Evolutionary conservation across 1,140 invertebrate genomes (phyloP), one percentile per base, ranked within the genome.

Genomic region (Neoseiulus cucumeris): DNA sequence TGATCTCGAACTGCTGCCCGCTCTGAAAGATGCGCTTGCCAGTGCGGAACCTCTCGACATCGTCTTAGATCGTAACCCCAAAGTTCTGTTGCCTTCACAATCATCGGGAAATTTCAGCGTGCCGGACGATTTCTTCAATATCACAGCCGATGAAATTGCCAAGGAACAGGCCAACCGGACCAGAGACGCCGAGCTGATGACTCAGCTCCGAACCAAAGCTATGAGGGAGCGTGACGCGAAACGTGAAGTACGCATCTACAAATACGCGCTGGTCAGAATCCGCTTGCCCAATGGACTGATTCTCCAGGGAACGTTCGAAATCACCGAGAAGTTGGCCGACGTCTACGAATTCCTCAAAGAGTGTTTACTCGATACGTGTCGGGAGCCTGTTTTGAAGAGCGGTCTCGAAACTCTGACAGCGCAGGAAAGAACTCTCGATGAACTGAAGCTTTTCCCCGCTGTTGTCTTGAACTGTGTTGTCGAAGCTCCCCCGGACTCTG

Each of bases 151-250:
- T 70, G 91, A 95, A 75, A 71, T 95, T 4, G 88, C 87, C 75
- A 80, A 80, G 69, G 91, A 94, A 77, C 86, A 89, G 72, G 82
- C 86, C 72, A 71, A 83, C 70, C 87, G 86, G 68, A 72, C 79
- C n/a, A 86, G 91, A 75, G 82, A 81, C 29, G 79, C 87, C 17
- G 89, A 93, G 72, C 84, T 81, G 72, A 82, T 82, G 70, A 81
- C 86, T 70, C 85, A 89, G 79, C 74, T 96, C 1, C 78, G 87
- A 65, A 95, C 91, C 0, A 92, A 91, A 78, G 89, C 87, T 0
- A 93, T 94, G 87, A 75, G 90, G 14, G 90, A 94, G 74, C 85
- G 85, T 70, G 86, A 91, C 59, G 87, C 90, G 73, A 73, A 83
- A 66, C 76, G 84, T 64, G 85, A 86, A 72, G 79, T 86, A 70